Base-by-base conservation (phyloP, 2,888 invertebrate species). In the Brassicogethes aeneus region DNA sequence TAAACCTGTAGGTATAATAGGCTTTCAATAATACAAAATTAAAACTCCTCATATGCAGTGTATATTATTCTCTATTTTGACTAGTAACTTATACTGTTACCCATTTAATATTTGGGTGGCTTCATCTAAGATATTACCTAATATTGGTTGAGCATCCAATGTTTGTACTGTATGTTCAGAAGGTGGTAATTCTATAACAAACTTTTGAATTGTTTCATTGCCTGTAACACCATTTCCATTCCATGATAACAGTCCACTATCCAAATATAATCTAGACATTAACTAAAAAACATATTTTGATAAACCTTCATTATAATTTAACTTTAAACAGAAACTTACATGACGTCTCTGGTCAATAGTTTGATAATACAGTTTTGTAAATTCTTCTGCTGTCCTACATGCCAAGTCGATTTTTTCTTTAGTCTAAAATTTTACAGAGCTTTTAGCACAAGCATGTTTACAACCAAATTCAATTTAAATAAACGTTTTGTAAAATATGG, bases 221-320 rank as follows among this genome's bases (percentile, higher is more conserved):
- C 91, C 91, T 39, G 73, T 78, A 0, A 85, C 74, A 3, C 85
- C 84, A 66, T 90, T 91, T 16, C 95, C 95, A 71, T 95, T 94
- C 94, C 93, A 96, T 34, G 89, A 82, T 38, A 93, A 69, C n/a
- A 84, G 71, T 3, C 86, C 91, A 15, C 80, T 79, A 34, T 91
- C 89, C 54, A 91, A 70, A 61, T 94, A 95, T 33, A 93, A 69
- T 58, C 83, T 83, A 0, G 81, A 76, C 62, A 92, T 80, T 60
- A 85, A 68, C 82, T 82, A 52, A 41, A 66, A 64, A 50, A 42
- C 3, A 12, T 10, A 5, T 32, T 10, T 23, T 46, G 44, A 40
- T 35, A n/a, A 34, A 39, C 3, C 14, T 17, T 37, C 10, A 31
- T 23, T 14, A 3, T 35, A 8, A 8, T n/a, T 14, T 15, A 14